phyloP scores from a whole-genome alignment of 1,140 invertebrate species.

The Drosophila teissieri region DNA sequence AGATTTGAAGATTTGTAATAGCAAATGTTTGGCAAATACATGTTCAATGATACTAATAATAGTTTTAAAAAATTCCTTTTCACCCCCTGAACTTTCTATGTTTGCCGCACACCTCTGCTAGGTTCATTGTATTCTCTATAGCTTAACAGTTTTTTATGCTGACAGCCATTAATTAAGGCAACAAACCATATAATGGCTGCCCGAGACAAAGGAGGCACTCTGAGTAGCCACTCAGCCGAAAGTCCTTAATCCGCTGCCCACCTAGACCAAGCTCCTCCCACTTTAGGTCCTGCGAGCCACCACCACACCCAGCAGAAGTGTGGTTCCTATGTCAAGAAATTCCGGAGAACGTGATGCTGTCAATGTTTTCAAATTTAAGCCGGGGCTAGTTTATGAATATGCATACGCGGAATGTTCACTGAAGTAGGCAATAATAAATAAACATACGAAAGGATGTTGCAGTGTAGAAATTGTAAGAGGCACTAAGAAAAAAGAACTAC shows the following conservation, averaged over 20 bases:
- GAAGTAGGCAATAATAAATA: constrained; percentile 30
- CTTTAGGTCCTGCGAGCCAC: neutral
- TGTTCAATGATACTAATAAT: too few relatives aligned
- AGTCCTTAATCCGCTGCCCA: constrained; percentile 46
- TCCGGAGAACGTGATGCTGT: constrained; percentile 23
- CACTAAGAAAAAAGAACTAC: neutral
- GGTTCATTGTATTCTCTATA: constrained; percentile 49
- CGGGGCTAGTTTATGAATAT: constrained; percentile 47
- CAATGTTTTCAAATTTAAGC: constrained; percentile 14
- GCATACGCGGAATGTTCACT: constrained; percentile 13
- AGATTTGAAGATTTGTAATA: too few relatives aligned
- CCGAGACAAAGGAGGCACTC: constrained; percentile 42
- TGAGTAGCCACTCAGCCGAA: constrained; percentile 53
- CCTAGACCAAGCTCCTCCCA: neutral
- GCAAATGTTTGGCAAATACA: too few relatives aligned
- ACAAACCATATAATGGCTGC: constrained; percentile 60
- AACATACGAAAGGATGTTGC: neutral
- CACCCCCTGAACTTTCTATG: neutral
- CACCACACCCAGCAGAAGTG: neutral
- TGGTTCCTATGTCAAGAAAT: constrained; percentile 14
- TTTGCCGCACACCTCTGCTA: neutral
- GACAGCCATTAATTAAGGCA: constrained; percentile 67
- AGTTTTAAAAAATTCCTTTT: too few relatives aligned
- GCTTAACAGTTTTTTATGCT: constrained; percentile 39
- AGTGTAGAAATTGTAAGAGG: neutral